A percentile compares a stretch with the other conserved stretches of the same genome.
Evolutionary conservation across 2,888 invertebrate genomes (phyloP).

Genomic region (Drosophila mayaguana): DNA sequence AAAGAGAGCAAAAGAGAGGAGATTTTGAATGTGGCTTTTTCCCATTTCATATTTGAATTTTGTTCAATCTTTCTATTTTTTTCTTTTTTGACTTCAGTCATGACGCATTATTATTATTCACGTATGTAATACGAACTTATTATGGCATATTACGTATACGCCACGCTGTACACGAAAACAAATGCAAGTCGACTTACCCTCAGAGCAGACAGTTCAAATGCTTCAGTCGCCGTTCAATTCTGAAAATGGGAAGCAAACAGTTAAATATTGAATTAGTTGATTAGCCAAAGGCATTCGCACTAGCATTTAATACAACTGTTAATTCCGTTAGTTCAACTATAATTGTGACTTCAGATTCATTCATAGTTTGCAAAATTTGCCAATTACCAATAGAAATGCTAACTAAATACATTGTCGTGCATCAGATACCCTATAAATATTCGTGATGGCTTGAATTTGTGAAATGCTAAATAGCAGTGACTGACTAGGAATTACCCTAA

Average conservation of each 20-base stretch:
- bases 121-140: constrained; percentile 11
- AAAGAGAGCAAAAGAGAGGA: background rate
- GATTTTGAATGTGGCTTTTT: background rate
- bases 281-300: background rate
- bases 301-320: background rate
- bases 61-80: background rate
- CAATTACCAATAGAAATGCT: background rate
- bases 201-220: background rate
- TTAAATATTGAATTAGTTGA: background rate
- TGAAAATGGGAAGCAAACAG: constrained; percentile 6
- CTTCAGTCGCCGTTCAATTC: background rate
- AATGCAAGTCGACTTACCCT: constrained; percentile 24
- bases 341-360: background rate
- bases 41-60: background rate
- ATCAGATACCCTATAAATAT: background rate
- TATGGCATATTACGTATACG: constrained; percentile 33
- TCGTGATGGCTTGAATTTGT: background rate
- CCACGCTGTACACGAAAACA: background rate
- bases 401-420: too few species aligned
- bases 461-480: too few species aligned
- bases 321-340: constrained; percentile 1
- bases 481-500: too few species aligned
- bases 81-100: background rate
- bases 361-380: background rate
- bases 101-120: constrained; percentile 33